Evolutionary conservation across 2,113 vertebrate species (phyloP).

Genomic region (Lethenteron reissneri): DNA sequence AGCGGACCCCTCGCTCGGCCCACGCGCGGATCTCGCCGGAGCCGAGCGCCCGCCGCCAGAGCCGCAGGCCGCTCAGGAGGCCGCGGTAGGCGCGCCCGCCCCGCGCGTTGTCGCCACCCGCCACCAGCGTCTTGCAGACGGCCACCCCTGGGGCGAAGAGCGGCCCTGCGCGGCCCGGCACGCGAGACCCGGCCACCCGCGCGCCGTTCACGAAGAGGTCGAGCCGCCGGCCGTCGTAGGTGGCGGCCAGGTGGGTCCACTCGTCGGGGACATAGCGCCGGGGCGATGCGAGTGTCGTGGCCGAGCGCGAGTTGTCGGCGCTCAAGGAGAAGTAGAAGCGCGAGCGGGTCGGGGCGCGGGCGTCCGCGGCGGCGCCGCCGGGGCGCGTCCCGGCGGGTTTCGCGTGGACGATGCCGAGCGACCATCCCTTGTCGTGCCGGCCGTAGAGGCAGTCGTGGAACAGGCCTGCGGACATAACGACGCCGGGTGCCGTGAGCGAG

Average conservation of each 20-base stretch:
- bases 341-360: slow-evolving; percentile 10
- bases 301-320: slow-evolving; percentile 42
- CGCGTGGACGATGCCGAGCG: slow-evolving; percentile 45
- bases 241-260: slow-evolving; percentile 62
- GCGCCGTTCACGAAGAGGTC: slow-evolving; percentile 47
- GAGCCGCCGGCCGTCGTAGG: slow-evolving; percentile 48
- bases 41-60: slow-evolving; percentile 34
- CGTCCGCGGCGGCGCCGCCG: slow-evolving; percentile 8
- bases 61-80: slow-evolving; percentile 31
- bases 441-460: slow-evolving; percentile 77
- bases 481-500: no score
- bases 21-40: slow-evolving; percentile 27
- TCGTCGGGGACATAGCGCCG: slow-evolving; percentile 33
- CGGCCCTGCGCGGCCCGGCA: slow-evolving; percentile 42
- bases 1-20: slow-evolving; percentile 12
- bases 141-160: slow-evolving; percentile 64
- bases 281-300: slow-evolving; percentile 33
- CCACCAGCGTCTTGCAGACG: slow-evolving; percentile 48
- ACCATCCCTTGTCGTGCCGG: slow-evolving; percentile 66
- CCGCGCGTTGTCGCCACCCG: slow-evolving; percentile 47
- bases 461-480: slow-evolving; percentile 28
- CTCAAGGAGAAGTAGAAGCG: slow-evolving; percentile 73
- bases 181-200: slow-evolving; percentile 15
- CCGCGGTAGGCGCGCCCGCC: slow-evolving; percentile 32
- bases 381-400: slow-evolving; percentile 29